Evolutionary conservation across 2,888 invertebrate genomes (phyloP), one percentile per base, ranked within the genome.

Genomic region (Eristalis pertinax): DNA sequence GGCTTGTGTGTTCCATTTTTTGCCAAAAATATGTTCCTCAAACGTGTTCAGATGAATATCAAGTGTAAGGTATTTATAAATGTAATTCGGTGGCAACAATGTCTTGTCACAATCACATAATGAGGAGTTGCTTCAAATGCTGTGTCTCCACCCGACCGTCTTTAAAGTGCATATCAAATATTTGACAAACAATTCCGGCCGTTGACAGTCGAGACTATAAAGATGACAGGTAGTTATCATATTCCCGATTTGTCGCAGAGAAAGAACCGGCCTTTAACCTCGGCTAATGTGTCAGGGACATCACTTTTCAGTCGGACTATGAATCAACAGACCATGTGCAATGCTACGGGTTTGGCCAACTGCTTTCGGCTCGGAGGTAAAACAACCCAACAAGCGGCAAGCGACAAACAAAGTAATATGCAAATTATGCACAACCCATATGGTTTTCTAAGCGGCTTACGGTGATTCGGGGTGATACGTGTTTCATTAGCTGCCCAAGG

Each of bases 381-480:
- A 19, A n/a, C 50, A 50, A 10, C 10, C 32, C 32, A 32, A 38
- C 38, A 13, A 38, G 13, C 38, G 35, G 35, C 35, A 38, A 38
- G 19, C 50, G 50, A 19, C 50, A 50, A 50, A n/a, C 50, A 19
- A 8, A 50, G 50, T n/a, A 8, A 19, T 50, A 50, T 50, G 50
- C 50, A 50, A 50, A 50, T 50, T 50, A 50, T 50, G 50, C 50
- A 50, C 50, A 50, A 50, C 19, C 50, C 19, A 50, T 19, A 50
- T 38, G 13, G 38, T 38, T 38, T 38, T 38, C 38, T 38, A 38
- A 13, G 38, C 38, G 38, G 35, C 32, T 5, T 32, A 26, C 43
- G 67, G 43, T 43, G 43, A 43, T 43, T 43, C 50, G 67, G 50
- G 50, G 19, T 68, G 50, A 15, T 50, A 50, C 68, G 68, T 68